phyloP scores from a whole-genome alignment of 2,797 vertebrate species.

The Eulemur coronatus region DNA sequence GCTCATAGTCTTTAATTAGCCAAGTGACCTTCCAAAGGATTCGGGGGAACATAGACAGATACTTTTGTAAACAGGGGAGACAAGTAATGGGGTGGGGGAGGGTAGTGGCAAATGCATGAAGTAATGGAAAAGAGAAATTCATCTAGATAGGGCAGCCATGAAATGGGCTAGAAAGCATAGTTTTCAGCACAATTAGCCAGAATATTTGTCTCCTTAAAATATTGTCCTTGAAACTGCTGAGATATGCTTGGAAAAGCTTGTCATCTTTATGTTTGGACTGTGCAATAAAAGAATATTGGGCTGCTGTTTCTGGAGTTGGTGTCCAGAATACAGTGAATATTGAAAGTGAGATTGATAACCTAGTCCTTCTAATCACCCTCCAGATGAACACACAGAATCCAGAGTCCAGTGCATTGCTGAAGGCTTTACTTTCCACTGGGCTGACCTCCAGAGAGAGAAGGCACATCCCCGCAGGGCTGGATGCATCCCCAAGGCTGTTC shows the following conservation, averaged over 20 bases:
- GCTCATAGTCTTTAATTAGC: neutral
- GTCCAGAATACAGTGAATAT: neutral
- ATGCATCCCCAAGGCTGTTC: neutral
- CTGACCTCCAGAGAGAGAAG: slow-evolving; percentile 31
- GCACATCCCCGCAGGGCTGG: neutral
- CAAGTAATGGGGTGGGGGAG: neutral
- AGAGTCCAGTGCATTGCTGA: neutral
- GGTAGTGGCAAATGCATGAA: neutral
- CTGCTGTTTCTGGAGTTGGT: slow-evolving; percentile 15
- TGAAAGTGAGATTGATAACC: neutral
- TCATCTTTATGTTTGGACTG: slow-evolving; percentile 48
- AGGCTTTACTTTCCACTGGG: neutral
- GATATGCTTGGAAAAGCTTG: slow-evolving; percentile 27
- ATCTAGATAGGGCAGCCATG: neutral
- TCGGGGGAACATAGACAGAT: neutral
- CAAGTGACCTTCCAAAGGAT: neutral
- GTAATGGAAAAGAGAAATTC: slow-evolving; percentile 22
- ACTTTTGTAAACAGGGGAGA: neutral
- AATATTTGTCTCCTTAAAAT: slow-evolving; percentile 53
- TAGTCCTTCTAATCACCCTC: neutral
- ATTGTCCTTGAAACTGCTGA: slow-evolving; percentile 33
- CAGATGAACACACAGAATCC: neutral
- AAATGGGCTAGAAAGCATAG: slow-evolving; percentile 27
- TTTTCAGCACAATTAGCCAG: slow-evolving; percentile 44
- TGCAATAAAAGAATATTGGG: neutral